phyloP scores from a whole-genome alignment of 2,888 invertebrate genomes.

The Plutella xylostella region DNA sequence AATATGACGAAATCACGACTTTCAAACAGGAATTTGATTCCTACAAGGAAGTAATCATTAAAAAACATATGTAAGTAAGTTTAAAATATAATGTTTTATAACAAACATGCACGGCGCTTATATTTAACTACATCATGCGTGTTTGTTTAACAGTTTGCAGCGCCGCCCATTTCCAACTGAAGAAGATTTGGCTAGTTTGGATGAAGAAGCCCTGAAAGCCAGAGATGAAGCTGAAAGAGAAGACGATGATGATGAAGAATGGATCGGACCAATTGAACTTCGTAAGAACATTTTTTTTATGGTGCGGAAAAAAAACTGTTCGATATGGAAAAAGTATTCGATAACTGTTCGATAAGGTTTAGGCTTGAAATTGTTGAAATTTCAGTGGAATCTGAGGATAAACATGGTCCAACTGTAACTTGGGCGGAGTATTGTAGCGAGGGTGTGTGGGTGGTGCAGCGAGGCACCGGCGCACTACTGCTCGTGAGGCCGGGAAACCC shows the following conservation, averaged over 20 bases:
- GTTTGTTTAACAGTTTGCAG: conserved; percentile 37
- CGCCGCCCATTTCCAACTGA: conserved; percentile 52
- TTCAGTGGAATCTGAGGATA: conserved; percentile 48
- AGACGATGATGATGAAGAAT: conserved; percentile 60
- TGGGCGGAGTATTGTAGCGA: conserved; percentile 53
- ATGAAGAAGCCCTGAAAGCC: conserved; percentile 69
- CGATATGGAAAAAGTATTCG: too few relatives aligned
- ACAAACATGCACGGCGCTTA: too few relatives aligned
- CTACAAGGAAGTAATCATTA: conserved; percentile 44
- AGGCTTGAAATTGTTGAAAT: too few relatives aligned
- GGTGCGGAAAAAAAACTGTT: too few relatives aligned
- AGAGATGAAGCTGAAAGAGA: conserved; percentile 57
- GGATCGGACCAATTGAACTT: conserved; percentile 70
- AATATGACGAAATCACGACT: conserved; percentile 47
- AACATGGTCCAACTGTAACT: conserved; percentile 44
- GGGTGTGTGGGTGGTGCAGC: conserved; percentile 52
- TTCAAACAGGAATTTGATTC: conserved; percentile 49
- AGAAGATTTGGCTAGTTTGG: conserved; percentile 59
- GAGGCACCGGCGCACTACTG: conserved; percentile 47
- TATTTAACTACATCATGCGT: neutral
- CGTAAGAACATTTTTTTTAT: conserved; percentile 51
- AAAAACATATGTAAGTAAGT: conserved; percentile 52
- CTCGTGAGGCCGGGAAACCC: conserved; percentile 38
- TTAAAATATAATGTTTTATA: too few relatives aligned
- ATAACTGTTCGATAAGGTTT: too few relatives aligned